phyloP scores from a whole-genome alignment of 2,113 vertebrate genomes.

The Dolichallabes microphthalmus region DNA sequence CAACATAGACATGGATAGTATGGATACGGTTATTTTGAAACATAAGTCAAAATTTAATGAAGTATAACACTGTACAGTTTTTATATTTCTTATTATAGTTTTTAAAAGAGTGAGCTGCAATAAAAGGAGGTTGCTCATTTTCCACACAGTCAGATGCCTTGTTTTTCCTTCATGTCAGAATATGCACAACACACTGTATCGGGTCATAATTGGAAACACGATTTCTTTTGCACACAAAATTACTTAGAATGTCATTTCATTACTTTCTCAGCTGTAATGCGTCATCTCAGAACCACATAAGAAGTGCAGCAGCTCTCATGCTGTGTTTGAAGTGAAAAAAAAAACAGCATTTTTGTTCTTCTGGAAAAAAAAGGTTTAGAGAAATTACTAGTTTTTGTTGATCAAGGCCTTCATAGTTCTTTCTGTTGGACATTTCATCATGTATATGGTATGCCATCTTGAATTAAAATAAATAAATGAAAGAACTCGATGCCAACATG shows the following conservation, averaged over 20 bases:
- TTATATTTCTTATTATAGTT: not conserved
- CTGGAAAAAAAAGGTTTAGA: not conserved
- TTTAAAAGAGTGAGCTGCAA: conserved; percentile 2
- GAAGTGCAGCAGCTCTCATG: conserved; percentile 2
- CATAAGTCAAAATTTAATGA: not conserved
- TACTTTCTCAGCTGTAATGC: conserved; percentile 23
- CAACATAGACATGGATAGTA: not conserved
- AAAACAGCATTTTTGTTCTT: not conserved
- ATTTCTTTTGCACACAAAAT: not conserved
- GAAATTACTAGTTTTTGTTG: not conserved
- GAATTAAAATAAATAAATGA: not conserved
- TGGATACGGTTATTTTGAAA: not conserved
- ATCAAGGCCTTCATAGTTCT: not conserved
- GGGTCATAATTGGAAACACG: conserved; percentile 3
- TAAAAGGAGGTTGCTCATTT: not conserved
- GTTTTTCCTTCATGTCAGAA: conserved; percentile 12
- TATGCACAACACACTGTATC: not conserved
- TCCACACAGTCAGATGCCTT: conserved; percentile 17
- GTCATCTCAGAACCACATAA: conserved; percentile 7
- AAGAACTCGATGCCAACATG: not conserved
- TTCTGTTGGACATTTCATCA: not conserved
- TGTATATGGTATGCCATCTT: not conserved
- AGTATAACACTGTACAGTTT: not conserved
- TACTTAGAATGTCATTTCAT: conserved; percentile 28
- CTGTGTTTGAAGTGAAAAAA: conserved; percentile 4